Evolutionary conservation across 2,797 vertebrate genomes (phyloP), one percentile per base, ranked within the genome.

Genomic region (Lacerta agilis): DNA sequence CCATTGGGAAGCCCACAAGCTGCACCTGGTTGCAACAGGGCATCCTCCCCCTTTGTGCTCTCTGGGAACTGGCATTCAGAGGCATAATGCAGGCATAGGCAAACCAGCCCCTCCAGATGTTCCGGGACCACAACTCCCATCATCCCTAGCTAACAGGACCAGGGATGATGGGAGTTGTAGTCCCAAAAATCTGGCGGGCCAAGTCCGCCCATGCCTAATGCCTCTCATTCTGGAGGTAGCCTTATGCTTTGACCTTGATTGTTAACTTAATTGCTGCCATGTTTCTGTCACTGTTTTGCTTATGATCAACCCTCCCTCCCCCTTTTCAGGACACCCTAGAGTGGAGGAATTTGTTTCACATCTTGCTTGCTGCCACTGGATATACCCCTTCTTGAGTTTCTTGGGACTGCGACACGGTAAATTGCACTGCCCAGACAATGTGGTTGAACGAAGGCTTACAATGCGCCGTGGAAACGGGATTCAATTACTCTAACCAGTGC

Each of bases 401-500:
- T 92, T 83, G 67, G 79, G 79, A 45, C 67, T 66, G 25, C 71
- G 80, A 7, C 36, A 3, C 15, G 36, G 18, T 73, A 43, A 55
- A 45, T 82, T 5, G 78, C 0, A 25, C 82, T 91, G 86, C 75
- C 67, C 75, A 2, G 1, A 90, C 91, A 77, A 92, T 86, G 71
- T 58, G 0, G 93, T 91, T 92, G 93, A 88, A 84, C 72, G 83
- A 94, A 87, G 36, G 87, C 86, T 90, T 90, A 93, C 93, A 94
- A 89, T 92, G 94, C 95, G 96, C 95, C 95, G 98, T 99, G 98
- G 98, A 98, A 97, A 94, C 95, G 10, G 95, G 97, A 94, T 96
- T 98, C 96, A 99, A 99, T 97, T 99, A 98, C 97, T 99, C 98
- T 94, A 97, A 97, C 83, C 96, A 97, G 85, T 99, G 98, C 90